Evolutionary conservation across 2,888 invertebrate species (phyloP).

Genomic region (Tinea semifulvella): DNA sequence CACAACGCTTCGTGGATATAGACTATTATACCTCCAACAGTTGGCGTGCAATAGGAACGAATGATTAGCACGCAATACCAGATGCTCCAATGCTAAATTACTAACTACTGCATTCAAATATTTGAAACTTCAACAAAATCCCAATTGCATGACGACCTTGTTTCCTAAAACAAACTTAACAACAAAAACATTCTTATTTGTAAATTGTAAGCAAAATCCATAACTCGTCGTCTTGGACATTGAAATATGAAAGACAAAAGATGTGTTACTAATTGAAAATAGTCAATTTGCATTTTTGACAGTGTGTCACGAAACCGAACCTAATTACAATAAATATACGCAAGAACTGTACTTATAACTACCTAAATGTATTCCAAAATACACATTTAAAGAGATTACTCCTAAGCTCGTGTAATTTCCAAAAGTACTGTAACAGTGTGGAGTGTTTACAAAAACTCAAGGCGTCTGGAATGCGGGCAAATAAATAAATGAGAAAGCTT

Average conservation of each 20-base stretch:
- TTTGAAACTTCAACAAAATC: not conserved
- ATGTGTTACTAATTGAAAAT: constrained; percentile 7
- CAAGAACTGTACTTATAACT: not conserved
- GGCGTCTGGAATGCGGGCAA: constrained; percentile 1
- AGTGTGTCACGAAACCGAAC: too few relatives aligned
- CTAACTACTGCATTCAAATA: too few relatives aligned
- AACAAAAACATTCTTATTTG: not conserved
- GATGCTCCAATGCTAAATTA: too few relatives aligned
- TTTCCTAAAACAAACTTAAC: not conserved
- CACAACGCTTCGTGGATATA: not conserved
- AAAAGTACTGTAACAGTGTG: constrained; percentile 1
- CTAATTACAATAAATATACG: not conserved
- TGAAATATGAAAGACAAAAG: not conserved
- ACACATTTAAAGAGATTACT: not conserved
- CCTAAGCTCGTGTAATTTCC: constrained; percentile 2
- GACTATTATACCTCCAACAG: too few relatives aligned
- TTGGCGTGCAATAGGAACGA: too few relatives aligned
- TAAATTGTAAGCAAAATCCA: not conserved
- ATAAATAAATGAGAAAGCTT: constrained; percentile 7
- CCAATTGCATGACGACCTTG: not conserved
- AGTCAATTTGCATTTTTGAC: constrained; percentile 2
- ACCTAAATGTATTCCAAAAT: not conserved
- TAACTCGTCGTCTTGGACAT: not conserved
- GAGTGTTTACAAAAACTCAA: constrained; percentile 8
- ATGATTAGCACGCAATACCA: too few relatives aligned